phyloP scores from a whole-genome alignment of 2,797 vertebrate species.

The Momotus momota region DNA sequence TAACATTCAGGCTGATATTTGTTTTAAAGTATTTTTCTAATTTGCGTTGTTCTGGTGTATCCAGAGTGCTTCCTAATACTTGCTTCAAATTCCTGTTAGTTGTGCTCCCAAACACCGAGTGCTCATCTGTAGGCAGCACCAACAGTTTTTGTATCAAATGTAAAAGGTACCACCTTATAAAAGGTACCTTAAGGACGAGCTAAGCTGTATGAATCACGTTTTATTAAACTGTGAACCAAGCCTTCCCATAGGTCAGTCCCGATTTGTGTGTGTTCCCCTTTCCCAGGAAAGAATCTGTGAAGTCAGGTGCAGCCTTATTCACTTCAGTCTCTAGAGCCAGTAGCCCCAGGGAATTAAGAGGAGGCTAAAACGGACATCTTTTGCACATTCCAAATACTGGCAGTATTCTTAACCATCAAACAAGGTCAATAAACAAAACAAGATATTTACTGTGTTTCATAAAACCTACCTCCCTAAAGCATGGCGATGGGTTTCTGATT shows the following conservation, averaged over 20 bases:
- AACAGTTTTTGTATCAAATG: neutral
- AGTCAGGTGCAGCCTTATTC: neutral
- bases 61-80: neutral
- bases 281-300: neutral
- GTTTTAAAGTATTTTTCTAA: neutral
- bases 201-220: neutral
- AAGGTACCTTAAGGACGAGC: neutral
- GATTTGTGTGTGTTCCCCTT: neutral
- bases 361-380: neutral
- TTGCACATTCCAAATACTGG: neutral
- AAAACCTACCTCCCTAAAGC: constrained; percentile 94
- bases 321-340: neutral
- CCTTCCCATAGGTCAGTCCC: neutral
- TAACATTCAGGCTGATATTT: neutral
- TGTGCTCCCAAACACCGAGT: neutral
- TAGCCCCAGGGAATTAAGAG: neutral
- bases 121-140: neutral
- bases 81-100: neutral
- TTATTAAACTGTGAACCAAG: neutral
- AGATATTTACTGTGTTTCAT: neutral
- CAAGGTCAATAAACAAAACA: neutral
- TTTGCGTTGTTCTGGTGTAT: neutral
- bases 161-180: neutral
- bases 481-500: constrained; percentile 95
- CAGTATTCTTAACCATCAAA: neutral